Percentiles rank a stretch among this genome's conserved stretches.
These are phyloP conservation scores for Lasioglossum calceatum DNA, from an alignment of 2,888 invertebrate species.

Conservation along the genomic window DNA sequence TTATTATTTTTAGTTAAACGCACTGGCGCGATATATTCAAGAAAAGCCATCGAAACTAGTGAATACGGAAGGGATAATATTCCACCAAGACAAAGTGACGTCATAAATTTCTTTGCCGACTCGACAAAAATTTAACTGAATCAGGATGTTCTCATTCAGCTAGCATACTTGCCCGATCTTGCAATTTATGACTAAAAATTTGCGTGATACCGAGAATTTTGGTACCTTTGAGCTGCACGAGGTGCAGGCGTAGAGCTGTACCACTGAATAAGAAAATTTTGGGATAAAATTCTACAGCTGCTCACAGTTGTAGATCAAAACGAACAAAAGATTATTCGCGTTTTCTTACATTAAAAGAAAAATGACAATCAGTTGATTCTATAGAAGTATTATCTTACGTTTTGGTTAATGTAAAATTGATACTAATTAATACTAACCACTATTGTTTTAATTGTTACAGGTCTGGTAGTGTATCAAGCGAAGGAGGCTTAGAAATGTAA, in stretches of 20 bases:
- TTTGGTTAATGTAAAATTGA: too few relatives aligned
- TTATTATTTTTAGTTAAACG: not conserved
- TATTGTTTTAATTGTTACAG: not conserved
- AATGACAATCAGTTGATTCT: too few relatives aligned
- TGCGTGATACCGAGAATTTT: not conserved
- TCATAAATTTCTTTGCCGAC: not conserved
- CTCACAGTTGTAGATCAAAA: not conserved
- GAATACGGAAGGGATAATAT: not conserved
- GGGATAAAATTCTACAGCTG: not conserved
- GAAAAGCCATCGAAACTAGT: not conserved
- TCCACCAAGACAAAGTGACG: not conserved
- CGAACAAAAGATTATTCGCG: not conserved
- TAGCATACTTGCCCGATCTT: not conserved
- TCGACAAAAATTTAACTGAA: slow-evolving; percentile 7
- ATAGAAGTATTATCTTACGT: too few relatives aligned
- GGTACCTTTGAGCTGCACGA: not conserved
- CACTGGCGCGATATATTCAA: not conserved
- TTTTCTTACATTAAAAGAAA: not conserved
- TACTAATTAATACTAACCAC: not conserved
- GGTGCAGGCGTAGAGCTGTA: not conserved
- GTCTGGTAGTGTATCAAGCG: not conserved
- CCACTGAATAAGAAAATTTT: not conserved
- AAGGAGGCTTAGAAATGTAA: not conserved
- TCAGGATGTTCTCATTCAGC: not conserved
- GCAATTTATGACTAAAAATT: not conserved